phyloP scores from a whole-genome alignment of 2,888 invertebrate species.

The Ernsta delagoae region DNA sequence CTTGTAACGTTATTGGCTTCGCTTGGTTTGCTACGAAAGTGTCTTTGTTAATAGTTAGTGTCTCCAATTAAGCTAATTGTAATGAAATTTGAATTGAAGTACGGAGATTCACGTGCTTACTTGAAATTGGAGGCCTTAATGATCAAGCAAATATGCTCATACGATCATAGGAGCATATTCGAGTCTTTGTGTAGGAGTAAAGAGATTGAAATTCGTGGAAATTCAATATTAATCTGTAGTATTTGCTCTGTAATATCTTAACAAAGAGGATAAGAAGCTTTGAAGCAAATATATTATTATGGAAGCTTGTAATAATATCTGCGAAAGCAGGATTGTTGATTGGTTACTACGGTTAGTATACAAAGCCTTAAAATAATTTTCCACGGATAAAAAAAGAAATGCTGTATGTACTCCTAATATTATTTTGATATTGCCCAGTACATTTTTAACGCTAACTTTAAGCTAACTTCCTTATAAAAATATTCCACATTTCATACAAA shows the following conservation, averaged over 20 bases:
- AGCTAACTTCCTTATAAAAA: no score
- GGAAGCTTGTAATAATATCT: not conserved
- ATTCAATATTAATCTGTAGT: not conserved
- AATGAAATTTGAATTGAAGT: slow-evolving; percentile 1
- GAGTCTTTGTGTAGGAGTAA: not conserved
- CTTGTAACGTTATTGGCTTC: no score
- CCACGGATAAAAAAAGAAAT: no score
- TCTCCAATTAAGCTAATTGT: not conserved
- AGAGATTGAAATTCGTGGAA: slow-evolving; percentile 1
- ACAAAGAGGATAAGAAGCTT: not conserved
- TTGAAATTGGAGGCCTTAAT: not conserved
- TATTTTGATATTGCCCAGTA: no score
- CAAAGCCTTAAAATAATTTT: no score
- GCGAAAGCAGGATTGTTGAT: not conserved
- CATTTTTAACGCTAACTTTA: no score
- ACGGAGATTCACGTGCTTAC: not conserved
- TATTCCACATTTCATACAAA: no score
- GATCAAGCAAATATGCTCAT: not conserved
- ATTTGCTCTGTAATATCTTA: slow-evolving; percentile 1
- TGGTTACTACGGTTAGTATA: not conserved
- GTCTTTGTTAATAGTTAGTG: not conserved
- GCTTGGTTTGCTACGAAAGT: not conserved
- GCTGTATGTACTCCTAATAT: no score
- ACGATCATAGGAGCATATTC: not conserved
- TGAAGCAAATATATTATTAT: not conserved